Evolutionary conservation across 2,797 vertebrate genomes (phyloP).

Genomic region (Pseudotriccus pelzelni): DNA sequence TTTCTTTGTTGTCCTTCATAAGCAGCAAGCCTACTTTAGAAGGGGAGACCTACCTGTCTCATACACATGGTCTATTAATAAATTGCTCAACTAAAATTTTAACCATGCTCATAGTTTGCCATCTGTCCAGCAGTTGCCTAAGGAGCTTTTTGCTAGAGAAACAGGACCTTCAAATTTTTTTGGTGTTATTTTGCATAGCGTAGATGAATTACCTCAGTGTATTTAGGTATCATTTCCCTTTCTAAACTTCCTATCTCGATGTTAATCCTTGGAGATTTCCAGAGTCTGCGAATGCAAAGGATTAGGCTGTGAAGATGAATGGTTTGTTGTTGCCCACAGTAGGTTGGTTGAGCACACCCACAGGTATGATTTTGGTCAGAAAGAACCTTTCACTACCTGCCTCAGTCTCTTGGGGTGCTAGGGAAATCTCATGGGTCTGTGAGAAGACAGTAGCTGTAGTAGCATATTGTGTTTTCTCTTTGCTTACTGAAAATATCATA

Average conservation of each 20-base stretch:
- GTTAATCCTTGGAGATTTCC: background rate
- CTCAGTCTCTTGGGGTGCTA: background rate
- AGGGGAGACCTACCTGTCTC: background rate
- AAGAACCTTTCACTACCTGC: background rate
- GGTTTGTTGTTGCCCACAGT: background rate
- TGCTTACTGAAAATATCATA: background rate
- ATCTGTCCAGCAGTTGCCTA: background rate
- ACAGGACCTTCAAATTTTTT: background rate
- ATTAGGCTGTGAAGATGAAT: background rate
- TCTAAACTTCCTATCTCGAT: background rate
- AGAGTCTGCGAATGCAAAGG: background rate
- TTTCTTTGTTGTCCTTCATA: background rate
- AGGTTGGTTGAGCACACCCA: background rate
- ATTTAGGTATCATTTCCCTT: background rate
- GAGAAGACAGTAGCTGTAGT: background rate
- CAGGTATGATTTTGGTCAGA: background rate
- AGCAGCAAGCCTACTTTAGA: background rate
- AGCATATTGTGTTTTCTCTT: background rate
- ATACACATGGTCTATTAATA: background rate
- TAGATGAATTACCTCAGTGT: background rate
- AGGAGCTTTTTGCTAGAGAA: background rate
- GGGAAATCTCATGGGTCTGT: background rate
- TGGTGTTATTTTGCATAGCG: background rate
- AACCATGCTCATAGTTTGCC: accelerated
- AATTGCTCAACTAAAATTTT: background rate